Evolutionary conservation across 2,113 vertebrate genomes (phyloP), one percentile per base, ranked within the genome.

Genomic region (Mustelus asterias): DNA sequence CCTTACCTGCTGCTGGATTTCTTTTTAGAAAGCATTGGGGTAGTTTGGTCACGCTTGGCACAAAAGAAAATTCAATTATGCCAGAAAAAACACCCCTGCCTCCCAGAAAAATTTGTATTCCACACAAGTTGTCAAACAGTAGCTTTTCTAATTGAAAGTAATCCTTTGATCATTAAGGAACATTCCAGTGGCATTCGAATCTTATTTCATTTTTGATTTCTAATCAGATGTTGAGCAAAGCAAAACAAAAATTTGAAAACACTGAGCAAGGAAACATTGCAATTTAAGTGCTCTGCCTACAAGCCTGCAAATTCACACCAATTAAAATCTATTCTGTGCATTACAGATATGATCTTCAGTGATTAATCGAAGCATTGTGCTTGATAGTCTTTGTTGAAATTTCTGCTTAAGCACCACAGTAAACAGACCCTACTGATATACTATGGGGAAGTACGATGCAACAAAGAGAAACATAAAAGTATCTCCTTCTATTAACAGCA

Each of bases 381-480:
- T 94, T 94, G 70, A 72, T 69, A 44, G 44, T 20, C 33, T 44
- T 67, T 37, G 26, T 63, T 11, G 22, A 26, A 65, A 67, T 41
- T 65, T 18, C 29, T 63, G 65, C 33, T 94, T 22, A 67, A 69
- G 92, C n/a, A 94, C 41, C 41, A 22, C 37, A 72, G 24, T 70
- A 11, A 70, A 70, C 70, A 48, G 37, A 70, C 41, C 24, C 65
- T 5, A 0, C 63, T n/a, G 13, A 94, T 18, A 26, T 88, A 54
- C 18, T 54, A 8, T 26, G 2, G 7, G 18, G 18, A 67, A 94
- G n/a, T 44, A 69, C 1, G 1, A 41, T 67, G 8, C 2, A 44
- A 24, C n/a, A 44, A 94, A 70, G 67, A 44, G 65, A 94, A 94
- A 94, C 93, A 69, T 37, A 70, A 20, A 94, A 92, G n/a, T 80